phyloP scores from a whole-genome alignment of 2,113 vertebrate species.

The Hydrochoerus hydrochaeris region DNA sequence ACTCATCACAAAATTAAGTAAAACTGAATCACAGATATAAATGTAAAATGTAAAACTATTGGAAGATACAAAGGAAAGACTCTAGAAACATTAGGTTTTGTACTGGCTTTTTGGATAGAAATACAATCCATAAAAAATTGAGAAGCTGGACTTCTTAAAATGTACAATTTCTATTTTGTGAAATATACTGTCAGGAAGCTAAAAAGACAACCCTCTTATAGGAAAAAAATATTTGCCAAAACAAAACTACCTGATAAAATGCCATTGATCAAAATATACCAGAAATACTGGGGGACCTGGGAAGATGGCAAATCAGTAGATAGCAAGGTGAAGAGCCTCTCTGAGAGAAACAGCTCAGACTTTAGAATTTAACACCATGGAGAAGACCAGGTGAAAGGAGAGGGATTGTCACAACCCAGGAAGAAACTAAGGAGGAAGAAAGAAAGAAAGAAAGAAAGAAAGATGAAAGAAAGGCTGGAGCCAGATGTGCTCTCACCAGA shows the following conservation, averaged over 20 bases:
- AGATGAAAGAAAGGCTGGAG: no score
- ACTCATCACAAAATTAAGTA: neutral
- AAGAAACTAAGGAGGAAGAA: no score
- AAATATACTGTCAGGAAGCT: neutral
- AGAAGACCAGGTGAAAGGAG: no score
- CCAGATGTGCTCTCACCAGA: no score
- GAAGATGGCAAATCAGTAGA: no score
- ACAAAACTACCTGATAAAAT: neutral
- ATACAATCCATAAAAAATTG: neutral
- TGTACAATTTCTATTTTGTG: neutral
- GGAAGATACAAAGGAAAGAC: neutral
- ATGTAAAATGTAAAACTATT: neutral
- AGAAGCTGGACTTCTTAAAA: neutral
- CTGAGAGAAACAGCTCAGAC: no score
- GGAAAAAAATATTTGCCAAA: neutral
- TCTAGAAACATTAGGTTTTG: neutral
- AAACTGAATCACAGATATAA: neutral
- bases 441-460: no score
- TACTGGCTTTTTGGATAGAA: neutral
- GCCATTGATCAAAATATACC: neutral
- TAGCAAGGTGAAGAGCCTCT: no score
- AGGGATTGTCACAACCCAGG: no score
- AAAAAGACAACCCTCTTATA: neutral
- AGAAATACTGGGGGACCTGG: no score
- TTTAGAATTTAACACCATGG: no score